phyloP scores from a whole-genome alignment of 2,113 vertebrate genomes.

The Poecilia latipinna region DNA sequence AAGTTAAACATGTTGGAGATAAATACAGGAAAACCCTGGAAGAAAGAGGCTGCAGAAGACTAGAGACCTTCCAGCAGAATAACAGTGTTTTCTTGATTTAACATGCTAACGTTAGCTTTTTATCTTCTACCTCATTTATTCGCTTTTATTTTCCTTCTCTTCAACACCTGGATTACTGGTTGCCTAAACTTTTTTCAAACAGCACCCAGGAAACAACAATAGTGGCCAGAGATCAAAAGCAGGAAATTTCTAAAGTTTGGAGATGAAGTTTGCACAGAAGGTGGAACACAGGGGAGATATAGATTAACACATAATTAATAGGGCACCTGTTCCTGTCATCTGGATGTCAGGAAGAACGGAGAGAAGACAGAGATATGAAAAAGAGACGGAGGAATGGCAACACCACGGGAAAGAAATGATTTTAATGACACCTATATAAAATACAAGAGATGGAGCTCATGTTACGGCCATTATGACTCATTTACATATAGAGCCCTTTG shows the following conservation, averaged over 20 bases:
- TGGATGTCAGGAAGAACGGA: slow-evolving; percentile 40
- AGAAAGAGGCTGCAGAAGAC: too few species aligned
- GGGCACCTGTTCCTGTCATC: slow-evolving; percentile 70
- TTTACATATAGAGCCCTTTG: slow-evolving; percentile 69
- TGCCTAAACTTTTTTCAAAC: background rate
- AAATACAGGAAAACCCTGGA: too few species aligned
- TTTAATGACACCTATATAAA: slow-evolving; percentile 63
- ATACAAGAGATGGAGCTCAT: slow-evolving; percentile 69
- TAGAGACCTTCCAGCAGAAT: too few species aligned
- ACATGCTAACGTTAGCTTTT: too few species aligned
- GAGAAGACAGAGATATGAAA: background rate
- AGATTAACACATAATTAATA: slow-evolving; percentile 73
- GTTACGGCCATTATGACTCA: slow-evolving; percentile 71
- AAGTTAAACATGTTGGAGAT: too few species aligned
- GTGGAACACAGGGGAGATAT: slow-evolving; percentile 40
- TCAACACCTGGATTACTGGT: background rate
- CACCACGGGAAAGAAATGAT: slow-evolving; percentile 8
- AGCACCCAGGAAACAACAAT: background rate
- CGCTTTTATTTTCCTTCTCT: background rate
- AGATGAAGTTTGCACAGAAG: slow-evolving; percentile 20
- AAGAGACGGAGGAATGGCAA: slow-evolving; percentile 23
- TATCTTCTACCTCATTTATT: too few species aligned
- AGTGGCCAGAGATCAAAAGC: background rate
- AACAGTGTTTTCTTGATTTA: too few species aligned
- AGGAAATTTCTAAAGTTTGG: slow-evolving; percentile 6